These are phyloP conservation scores for Synergus laeviventris DNA, from an alignment of 2,888 invertebrate genomes.

Conservation along the genomic window DNA sequence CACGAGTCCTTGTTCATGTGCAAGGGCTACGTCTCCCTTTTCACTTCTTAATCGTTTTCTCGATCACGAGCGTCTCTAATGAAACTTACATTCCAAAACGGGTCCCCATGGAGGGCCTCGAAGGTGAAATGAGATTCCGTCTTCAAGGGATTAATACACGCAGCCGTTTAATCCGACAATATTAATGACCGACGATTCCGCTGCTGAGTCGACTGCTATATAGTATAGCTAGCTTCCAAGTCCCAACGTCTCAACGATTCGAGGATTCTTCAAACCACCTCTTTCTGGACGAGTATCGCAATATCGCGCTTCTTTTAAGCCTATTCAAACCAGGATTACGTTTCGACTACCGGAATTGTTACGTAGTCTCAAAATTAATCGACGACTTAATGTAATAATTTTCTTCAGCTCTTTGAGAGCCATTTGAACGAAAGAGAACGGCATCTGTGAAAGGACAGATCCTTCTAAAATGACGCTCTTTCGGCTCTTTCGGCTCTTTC, in stretches of 20 bases:
- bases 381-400: conserved; percentile 73
- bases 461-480: conserved; percentile 5
- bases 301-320: conserved; percentile 59
- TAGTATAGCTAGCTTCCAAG: conserved; percentile 59
- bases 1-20: conserved; percentile 30
- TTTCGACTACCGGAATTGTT: conserved; percentile 67
- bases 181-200: conserved; percentile 73
- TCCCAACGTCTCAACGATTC: conserved; percentile 51
- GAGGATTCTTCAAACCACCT: conserved; percentile 63
- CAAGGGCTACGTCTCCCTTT: conserved; percentile 43
- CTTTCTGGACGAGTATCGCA: conserved; percentile 40
- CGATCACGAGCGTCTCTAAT: conserved; percentile 66
- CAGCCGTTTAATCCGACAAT: conserved; percentile 74
- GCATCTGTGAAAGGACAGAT: conserved; percentile 1
- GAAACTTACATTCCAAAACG: conserved; percentile 70
- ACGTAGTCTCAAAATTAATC: conserved; percentile 69
- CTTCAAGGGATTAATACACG: conserved; percentile 71
- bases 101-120: conserved; percentile 59
- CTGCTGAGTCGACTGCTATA: conserved; percentile 55
- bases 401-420: conserved; percentile 46
- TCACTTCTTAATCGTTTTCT: conserved; percentile 64
- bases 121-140: conserved; percentile 72
- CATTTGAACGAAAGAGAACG: background rate
- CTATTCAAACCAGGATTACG: conserved; percentile 70
- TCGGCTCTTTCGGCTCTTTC: too few species aligned